Base-by-base conservation (phyloP, 2,888 invertebrate genomes). In the Leptinotarsa rubiginosa region DNA sequence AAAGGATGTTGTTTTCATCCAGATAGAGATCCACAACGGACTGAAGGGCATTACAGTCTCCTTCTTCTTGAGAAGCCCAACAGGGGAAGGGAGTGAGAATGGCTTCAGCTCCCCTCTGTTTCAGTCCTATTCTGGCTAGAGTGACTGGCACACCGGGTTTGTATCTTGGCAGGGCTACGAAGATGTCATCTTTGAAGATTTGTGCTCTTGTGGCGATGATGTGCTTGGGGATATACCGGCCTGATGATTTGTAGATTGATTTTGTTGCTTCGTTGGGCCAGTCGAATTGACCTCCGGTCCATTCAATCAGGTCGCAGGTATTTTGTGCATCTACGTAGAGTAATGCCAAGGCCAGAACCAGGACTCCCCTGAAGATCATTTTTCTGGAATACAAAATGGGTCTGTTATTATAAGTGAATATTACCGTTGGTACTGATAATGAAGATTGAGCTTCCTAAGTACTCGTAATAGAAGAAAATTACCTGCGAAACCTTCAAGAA, bases 61-160 rank as follows among this genome's bases (percentile, higher is more conserved):
- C 92, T 88, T 92, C 92, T 87, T 93, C 93, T 87, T 94, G 93
- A 83, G 91, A 89, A 75, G 90, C 89, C 92, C 93, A 93, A 86
- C 90, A 91, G 72, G 92, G 93, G 89, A 91, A 92, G 20, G 93
- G 92, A 79, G 89, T 88, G 80, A 91, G 89, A 81, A 87, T 86
- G 2, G 91, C 88, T 69, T 89, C 84, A 77, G 90, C 90, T 50
- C 89, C 87, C 70, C 88, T 89, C 72, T 86, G 86, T 79, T 88
- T 90, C 77, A 91, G 84, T n/a, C 88, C 88, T 52, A 92, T 87
- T 78, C 87, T 89, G 22, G 90, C 92, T 59, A 92, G 83, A 2
- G 92, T 92, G 69, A 90, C 89, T 12, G 92, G 92, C 1, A 91
- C 90, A 41, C 92, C 92, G 65, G 89, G 86, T 77, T 90, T 91